Percentiles rank a stretch among this genome's conserved stretches.
phyloP scores from a whole-genome alignment of 1,140 invertebrate species.

The Drosophila jambulina region DNA sequence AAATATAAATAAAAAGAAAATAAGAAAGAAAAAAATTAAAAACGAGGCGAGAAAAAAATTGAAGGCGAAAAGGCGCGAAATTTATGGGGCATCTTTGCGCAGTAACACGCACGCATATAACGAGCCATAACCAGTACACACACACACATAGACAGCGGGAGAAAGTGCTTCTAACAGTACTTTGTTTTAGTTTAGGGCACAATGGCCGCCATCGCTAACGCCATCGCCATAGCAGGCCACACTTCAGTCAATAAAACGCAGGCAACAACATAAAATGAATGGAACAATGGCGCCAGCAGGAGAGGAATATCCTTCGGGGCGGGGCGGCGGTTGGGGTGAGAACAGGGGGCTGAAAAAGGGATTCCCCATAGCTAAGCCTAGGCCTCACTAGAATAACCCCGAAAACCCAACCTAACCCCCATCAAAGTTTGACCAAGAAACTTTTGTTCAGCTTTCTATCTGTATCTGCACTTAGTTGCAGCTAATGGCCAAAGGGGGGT shows the following conservation, averaged over 20 bases:
- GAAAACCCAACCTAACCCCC: conserved; percentile 22
- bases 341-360: not conserved
- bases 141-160: conserved; percentile 39
- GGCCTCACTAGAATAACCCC: conserved; percentile 29
- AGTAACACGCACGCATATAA: conserved; percentile 81
- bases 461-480: conserved; percentile 71
- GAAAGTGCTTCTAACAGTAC: conserved; percentile 75
- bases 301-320: conserved; percentile 27
- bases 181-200: conserved; percentile 81
- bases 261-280: conserved; percentile 78
- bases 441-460: conserved; percentile 56
- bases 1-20: conserved; percentile 7
- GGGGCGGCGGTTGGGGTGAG: not conserved
- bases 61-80: conserved; percentile 80
- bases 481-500: conserved; percentile 30
- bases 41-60: conserved; percentile 52
- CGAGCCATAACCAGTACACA: conserved; percentile 69
- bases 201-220: conserved; percentile 72
- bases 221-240: conserved; percentile 61
- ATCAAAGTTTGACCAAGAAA: conserved; percentile 72
- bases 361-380: conserved; percentile 30
- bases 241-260: conserved; percentile 81
- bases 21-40: conserved; percentile 37
- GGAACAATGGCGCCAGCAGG: conserved; percentile 69
- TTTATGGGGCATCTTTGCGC: conserved; percentile 81